These are phyloP conservation scores for Napeogenes sylphis DNA, from an alignment of 2,888 invertebrate species.

Conservation along the genomic window DNA sequence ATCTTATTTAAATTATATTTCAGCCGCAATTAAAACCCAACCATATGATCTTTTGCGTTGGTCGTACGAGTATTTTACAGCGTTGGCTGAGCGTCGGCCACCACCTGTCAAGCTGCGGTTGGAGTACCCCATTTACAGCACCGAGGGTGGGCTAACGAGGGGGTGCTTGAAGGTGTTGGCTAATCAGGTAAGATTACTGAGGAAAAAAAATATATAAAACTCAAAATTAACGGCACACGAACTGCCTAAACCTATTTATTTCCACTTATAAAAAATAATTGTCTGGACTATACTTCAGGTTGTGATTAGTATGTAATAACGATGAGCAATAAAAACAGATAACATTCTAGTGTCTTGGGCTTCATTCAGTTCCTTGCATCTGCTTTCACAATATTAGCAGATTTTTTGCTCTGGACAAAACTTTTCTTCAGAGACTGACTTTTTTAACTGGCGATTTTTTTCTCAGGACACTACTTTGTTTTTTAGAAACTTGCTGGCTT, in stretches of 20 bases:
- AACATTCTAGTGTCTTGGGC: too few relatives aligned
- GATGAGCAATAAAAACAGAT: too few relatives aligned
- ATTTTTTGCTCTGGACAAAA: too few relatives aligned
- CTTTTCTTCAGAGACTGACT: too few relatives aligned
- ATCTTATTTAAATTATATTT: conserved; percentile 18
- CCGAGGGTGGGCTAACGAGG: conserved; percentile 85
- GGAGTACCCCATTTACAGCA: conserved; percentile 84
- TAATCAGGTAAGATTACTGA: conserved; percentile 80
- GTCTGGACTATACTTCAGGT: too few relatives aligned
- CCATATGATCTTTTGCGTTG: conserved; percentile 91
- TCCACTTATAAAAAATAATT: too few relatives aligned
- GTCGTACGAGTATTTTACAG: conserved; percentile 90
- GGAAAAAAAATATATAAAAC: neutral
- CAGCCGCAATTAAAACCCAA: conserved; percentile 92
- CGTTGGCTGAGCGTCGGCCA: conserved; percentile 84
- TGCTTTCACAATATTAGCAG: too few relatives aligned
- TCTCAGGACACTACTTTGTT: too few relatives aligned
- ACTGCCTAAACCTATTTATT: neutral
- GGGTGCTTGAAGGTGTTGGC: conserved; percentile 88
- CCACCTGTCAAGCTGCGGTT: conserved; percentile 89
- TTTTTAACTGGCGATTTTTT: too few relatives aligned
- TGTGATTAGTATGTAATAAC: too few relatives aligned
- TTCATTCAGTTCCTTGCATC: too few relatives aligned
- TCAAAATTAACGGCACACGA: neutral
- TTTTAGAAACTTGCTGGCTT: too few relatives aligned